These are phyloP conservation scores for Sebastes steindachneri DNA, from an alignment of 2,797 vertebrate genomes.

Conservation along the genomic window DNA sequence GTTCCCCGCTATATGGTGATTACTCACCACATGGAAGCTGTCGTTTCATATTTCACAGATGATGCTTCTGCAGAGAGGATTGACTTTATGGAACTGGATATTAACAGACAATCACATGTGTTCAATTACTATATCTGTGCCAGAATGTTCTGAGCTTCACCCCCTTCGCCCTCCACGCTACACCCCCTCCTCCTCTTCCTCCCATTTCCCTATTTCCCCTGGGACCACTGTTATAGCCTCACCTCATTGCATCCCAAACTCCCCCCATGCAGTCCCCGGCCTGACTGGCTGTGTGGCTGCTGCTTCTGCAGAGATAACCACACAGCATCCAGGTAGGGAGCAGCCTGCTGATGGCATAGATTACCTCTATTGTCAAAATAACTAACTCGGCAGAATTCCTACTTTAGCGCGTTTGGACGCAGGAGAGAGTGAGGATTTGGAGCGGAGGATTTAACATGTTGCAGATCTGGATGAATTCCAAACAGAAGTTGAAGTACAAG, in stretches of 20 bases:
- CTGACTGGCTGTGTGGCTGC: slow-evolving; percentile 70
- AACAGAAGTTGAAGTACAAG: slow-evolving; percentile 61
- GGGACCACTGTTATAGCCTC: slow-evolving; percentile 62
- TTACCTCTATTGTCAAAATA: slow-evolving; percentile 86
- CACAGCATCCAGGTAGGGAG: slow-evolving; percentile 78
- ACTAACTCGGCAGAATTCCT: slow-evolving; percentile 84
- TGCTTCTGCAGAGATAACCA: slow-evolving; percentile 86
- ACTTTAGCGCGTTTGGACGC: slow-evolving; percentile 83
- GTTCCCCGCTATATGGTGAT: slow-evolving; percentile 27
- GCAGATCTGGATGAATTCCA: slow-evolving; percentile 75
- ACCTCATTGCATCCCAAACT: slow-evolving; percentile 64
- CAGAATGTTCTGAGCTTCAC: slow-evolving; percentile 63
- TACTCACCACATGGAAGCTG: slow-evolving; percentile 40
- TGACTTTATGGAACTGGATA: slow-evolving; percentile 68
- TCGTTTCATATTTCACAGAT: slow-evolving; percentile 70
- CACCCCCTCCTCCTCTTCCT: slow-evolving; percentile 27
- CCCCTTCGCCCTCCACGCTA: slow-evolving; percentile 15
- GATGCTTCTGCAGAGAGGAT: slow-evolving; percentile 50
- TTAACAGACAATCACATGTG: slow-evolving; percentile 77
- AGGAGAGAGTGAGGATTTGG: slow-evolving; percentile 73
- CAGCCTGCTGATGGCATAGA: slow-evolving; percentile 84
- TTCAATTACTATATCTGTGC: slow-evolving; percentile 65
- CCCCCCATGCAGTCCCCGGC: slow-evolving; percentile 56
- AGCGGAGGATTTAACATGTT: slow-evolving; percentile 66
- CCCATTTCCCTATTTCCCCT: slow-evolving; percentile 61